Evolutionary conservation across 2,888 invertebrate genomes (phyloP), one percentile per base, ranked within the genome.

Genomic region (Lutraria lutraria): DNA sequence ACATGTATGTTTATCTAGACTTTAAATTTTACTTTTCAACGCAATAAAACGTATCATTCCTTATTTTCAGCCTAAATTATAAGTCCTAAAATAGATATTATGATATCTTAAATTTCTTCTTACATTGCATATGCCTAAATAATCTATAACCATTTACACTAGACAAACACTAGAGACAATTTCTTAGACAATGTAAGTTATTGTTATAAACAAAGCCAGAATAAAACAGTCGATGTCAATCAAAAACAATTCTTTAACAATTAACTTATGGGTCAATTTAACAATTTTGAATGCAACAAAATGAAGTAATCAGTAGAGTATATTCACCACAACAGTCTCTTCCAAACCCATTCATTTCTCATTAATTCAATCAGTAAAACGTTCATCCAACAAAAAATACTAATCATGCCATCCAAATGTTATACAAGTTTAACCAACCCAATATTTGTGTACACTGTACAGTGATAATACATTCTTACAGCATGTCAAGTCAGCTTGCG

Each of bases 371-470:
- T 34, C 76, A 76, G 34, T 76, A 31, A 76, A 76, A 34, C 76
- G 76, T 76, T 76, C 76, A 76, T 76, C 76, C 76, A 76, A 76
- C 76, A 76, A 31, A 76, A 68, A 21, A 56, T 56, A 34, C 81
- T 53, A 53, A 13, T 81, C 81, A 52, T 21, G 21, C 15, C 25
- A 81, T 25, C 43, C n/a, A 81, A 81, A 52, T 25, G 8, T 54
- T 12, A 52, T 25, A 43, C 81, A 52, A 52, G 81, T 52, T 54
- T 52, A 54, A 81, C 25, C 81, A 81, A n/a, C n/a, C 21, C 53
- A 52, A 25, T 43, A 2, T 60, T 56, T 56, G 19, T 56, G 15
- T 56, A 8, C 56, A 10, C 1, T n/a, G 60, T 19, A 6, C 21
- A 19, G 60, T 21, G 60, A 4, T 15, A 8, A 60, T 21, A 8